Conservation (phyloP, 2,888 invertebrate genomes). For the Geotrupes spiniger region DNA sequence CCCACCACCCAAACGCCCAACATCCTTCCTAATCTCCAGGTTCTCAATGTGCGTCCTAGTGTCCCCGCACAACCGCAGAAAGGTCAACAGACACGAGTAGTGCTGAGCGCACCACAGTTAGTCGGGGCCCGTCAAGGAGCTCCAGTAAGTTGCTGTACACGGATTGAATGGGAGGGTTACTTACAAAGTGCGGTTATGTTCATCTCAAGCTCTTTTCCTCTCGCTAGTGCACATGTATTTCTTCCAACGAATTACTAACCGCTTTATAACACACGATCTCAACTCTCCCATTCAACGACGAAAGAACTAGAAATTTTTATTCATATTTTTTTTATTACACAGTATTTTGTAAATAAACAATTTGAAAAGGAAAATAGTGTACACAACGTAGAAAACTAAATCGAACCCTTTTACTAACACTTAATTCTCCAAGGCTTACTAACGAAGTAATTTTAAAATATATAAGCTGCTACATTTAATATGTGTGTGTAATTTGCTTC, state of each 20-base stretch:
- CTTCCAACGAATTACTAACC: not conserved
- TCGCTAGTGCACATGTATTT: not conserved
- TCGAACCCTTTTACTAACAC: conserved; percentile 7
- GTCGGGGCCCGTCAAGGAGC: conserved; percentile 77
- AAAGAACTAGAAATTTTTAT: conserved; percentile 12
- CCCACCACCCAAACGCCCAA: conserved; percentile 45
- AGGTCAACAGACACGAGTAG: conserved; percentile 76
- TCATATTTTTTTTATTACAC: not conserved
- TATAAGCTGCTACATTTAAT: not conserved
- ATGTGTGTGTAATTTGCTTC: no score
- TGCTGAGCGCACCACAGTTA: conserved; percentile 79
- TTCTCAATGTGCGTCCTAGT: conserved; percentile 79
- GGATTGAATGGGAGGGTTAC: conserved; percentile 21
- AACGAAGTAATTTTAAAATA: conserved; percentile 14
- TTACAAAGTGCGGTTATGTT: conserved; percentile 7
- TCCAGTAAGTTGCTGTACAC: conserved; percentile 62
- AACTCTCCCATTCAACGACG: conserved; percentile 27
- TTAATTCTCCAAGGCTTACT: conserved; percentile 7
- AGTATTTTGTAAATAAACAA: conserved; percentile 11
- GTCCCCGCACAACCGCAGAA: conserved; percentile 71
- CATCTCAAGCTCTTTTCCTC: conserved; percentile 10
- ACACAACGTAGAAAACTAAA: conserved; percentile 10
- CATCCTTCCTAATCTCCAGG: conserved; percentile 69
- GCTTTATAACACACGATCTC: not conserved
- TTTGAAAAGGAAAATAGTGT: conserved; percentile 13